phyloP scores from a whole-genome alignment of 2,888 invertebrate genomes.

The Leptogaster cylindrica region DNA sequence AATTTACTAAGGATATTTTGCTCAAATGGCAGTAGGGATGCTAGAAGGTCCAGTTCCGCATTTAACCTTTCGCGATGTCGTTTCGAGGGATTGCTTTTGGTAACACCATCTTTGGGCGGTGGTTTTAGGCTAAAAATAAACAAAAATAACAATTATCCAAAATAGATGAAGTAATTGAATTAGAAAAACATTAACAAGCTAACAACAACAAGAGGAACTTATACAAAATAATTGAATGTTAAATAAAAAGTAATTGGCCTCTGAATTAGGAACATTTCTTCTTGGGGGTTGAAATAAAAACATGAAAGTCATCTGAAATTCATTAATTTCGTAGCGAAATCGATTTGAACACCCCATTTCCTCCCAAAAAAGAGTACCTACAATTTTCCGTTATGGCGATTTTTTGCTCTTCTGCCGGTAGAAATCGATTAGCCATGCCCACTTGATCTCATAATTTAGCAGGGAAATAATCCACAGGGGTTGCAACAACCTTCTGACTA shows the following conservation, averaged over 20 bases:
- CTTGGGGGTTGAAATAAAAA: constrained; percentile 15
- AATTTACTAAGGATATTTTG: constrained; percentile 97
- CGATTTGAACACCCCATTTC: constrained; percentile 38
- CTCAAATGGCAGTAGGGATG: constrained; percentile 93
- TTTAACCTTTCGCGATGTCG: constrained; percentile 96
- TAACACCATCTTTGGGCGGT: constrained; percentile 92
- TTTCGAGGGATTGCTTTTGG: constrained; percentile 98
- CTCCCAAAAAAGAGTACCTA: too few relatives aligned
- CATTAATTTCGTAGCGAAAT: constrained; percentile 44
- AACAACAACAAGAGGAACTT: too few relatives aligned
- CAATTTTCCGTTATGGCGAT: too few relatives aligned
- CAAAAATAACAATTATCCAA: constrained; percentile 1
- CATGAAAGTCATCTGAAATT: constrained; percentile 42
- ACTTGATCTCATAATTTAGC: constrained; percentile 59
- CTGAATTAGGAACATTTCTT: not conserved
- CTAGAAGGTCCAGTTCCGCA: constrained; percentile 96
- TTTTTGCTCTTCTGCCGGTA: constrained; percentile 45
- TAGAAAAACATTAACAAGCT: too few relatives aligned
- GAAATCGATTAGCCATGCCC: constrained; percentile 59
- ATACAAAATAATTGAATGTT: constrained; percentile 3
- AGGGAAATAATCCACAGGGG: constrained; percentile 31
- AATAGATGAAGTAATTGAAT: not conserved
- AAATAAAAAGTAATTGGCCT: not conserved
- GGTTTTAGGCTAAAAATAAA: constrained; percentile 83
- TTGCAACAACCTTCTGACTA: constrained; percentile 15